Base-by-base conservation (phyloP, 2,797 vertebrate species). In the Chromobotia macracanthus region DNA sequence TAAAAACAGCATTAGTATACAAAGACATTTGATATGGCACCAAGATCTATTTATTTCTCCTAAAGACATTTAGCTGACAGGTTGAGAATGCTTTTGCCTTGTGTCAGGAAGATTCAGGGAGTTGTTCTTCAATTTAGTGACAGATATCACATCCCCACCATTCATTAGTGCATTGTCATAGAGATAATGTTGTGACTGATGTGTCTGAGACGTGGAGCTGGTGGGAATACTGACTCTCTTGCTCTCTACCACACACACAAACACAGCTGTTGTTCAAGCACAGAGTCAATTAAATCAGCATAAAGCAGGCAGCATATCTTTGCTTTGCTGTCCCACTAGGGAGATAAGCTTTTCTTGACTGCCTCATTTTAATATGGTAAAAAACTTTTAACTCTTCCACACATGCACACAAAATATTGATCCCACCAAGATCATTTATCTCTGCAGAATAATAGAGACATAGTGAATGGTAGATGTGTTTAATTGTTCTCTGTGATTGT, bases 131-230 rank as follows among this genome's bases (percentile, higher is more conserved):
- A n/a, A 11, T 55, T 5, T 61, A 53, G 18, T 75, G 55, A 55
- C 55, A 55, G 23, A 74, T 73, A 55, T 75, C 25, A 31, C 65
- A 48, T 79, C 64, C 41, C 16, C 10, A 21, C 28, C 64, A n/a
- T 82, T 82, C 75, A 68, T 75, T 75, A 71, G 65, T 70, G 68
- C 48, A 53, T 74, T 16, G 41, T 71, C 53, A 18, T 15, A 44
- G 38, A 23, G 56, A 61, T 74, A 25, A 63, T 46, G 35, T 61
- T 70, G 44, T 41, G 67, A 71, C 53, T 74, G 75, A 73, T 74
- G 75, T 46, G 65, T 70, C 72, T 73, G 64, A n/a, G 50, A 68
- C 2, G 0, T 46, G 38, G 15, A 16, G 58, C 67, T 46, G n/a
- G 44, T 64, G 66, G 50, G 50, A 75, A 51, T 50, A 19, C 19